Evolutionary conservation across 2,797 vertebrate species (phyloP).

Genomic region (Phrynocephalus forsythii): DNA sequence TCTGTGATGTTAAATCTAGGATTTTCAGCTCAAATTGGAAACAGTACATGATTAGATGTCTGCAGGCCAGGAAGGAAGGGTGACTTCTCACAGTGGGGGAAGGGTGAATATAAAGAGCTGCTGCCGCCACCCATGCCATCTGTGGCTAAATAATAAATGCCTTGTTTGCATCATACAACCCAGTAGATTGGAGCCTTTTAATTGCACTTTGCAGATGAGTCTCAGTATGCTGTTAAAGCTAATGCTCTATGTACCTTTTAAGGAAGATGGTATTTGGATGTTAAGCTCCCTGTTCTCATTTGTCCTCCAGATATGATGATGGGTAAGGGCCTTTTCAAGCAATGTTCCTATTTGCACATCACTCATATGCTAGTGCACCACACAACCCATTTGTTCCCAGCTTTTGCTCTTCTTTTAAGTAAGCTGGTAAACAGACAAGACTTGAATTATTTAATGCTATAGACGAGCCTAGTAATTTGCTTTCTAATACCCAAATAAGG

Average conservation of each 20-base stretch:
- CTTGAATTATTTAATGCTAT: not conserved
- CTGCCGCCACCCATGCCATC: not conserved
- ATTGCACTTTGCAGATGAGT: not conserved
- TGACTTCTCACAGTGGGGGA: not conserved
- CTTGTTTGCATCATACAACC: conserved; percentile 36
- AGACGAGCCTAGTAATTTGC: not conserved
- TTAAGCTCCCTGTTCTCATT: not conserved
- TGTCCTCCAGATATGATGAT: not conserved
- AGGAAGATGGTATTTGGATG: not conserved
- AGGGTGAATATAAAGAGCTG: not conserved
- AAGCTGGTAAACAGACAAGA: not conserved
- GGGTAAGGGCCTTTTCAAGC: not conserved
- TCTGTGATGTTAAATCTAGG: conserved; percentile 22
- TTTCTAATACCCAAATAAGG: not conserved
- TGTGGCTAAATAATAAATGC: conserved; percentile 39
- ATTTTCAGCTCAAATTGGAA: conserved; percentile 36
- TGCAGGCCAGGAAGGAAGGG: conserved; percentile 13
- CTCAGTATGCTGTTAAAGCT: not conserved
- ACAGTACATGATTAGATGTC: conserved; percentile 36
- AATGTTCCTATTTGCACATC: not conserved
- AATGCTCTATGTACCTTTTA: not conserved
- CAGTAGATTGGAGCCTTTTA: conserved; percentile 1
- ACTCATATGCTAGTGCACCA: not conserved
- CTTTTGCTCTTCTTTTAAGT: not conserved
- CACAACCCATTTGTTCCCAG: not conserved